Evolutionary conservation across 2,888 invertebrate genomes (phyloP), one percentile per base, ranked within the genome.

Genomic region (Octonoba sinensis): DNA sequence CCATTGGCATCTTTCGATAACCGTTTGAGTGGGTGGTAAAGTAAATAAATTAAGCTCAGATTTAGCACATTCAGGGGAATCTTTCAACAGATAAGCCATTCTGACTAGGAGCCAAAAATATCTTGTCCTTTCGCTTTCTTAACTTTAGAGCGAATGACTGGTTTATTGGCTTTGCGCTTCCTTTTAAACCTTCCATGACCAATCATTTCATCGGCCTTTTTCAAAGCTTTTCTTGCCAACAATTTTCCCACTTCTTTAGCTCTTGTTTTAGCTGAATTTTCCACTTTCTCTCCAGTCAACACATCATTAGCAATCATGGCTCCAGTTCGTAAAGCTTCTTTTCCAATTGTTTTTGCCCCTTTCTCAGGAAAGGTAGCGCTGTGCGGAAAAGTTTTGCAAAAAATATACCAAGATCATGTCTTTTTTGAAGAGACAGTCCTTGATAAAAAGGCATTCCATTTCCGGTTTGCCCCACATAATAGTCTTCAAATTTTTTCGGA

Each of bases 281-380:
- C n/a, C n/a, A n/a, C n/a, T n/a, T n/a, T n/a, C n/a, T n/a, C n/a
- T n/a, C 46, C 78, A 6, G 24, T 1, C 1, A 65, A n/a, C 12
- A 71, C 71, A 51, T 78, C 71, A 6, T 62, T 65, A 3, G 65
- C 65, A 22, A 78, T 24, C 27, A 51, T 57, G 8, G 66, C 49
- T 47, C 69, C 71, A 15, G 72, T 57, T 16, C 69, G 44, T 71
- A 78, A 47, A 15, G 59, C 24, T 72, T 78, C 57, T 46, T 71
- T 78, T 18, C 65, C 78, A 1, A 78, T 11, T 11, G 47, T 27
- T 71, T 60, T 64, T 13, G 65, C 76, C 13, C 64, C 71, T 49
- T 47, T 8, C 49, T 65, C 15, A 78, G 46, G n/a, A 78, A 54
- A n/a, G 78, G 78, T 12, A 72, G 12, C 3, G 78, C 59, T 46